Evolutionary conservation across 2,113 vertebrate genomes (phyloP).

Genomic region (Grantiella picta): DNA sequence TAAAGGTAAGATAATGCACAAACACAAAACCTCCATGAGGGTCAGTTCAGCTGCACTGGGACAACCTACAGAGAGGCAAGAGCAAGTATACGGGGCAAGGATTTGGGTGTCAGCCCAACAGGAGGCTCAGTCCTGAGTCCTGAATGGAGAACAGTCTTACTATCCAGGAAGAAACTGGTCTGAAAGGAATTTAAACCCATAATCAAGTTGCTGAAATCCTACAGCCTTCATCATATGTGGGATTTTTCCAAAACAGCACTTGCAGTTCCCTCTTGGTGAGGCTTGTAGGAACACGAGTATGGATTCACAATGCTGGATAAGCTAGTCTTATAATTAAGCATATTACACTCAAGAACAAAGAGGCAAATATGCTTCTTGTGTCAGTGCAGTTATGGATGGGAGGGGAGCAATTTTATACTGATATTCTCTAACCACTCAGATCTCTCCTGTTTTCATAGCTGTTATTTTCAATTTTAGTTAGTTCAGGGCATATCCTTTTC

Average conservation of each 20-base stretch:
- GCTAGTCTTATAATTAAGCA: background rate
- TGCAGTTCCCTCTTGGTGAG: background rate
- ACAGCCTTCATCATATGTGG: background rate
- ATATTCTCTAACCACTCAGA: background rate
- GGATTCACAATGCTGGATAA: background rate
- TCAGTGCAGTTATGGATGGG: background rate
- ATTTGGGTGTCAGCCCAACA: background rate
- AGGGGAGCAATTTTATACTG: background rate
- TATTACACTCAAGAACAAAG: background rate
- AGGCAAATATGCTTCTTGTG: background rate
- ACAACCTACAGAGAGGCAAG: background rate
- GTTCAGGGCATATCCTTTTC: conserved; percentile 6
- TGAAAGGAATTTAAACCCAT: background rate
- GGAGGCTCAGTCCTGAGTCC: background rate
- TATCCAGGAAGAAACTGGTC: background rate
- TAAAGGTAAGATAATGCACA: background rate
- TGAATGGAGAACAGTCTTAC: background rate
- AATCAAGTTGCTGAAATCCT: background rate
- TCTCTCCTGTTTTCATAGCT: background rate
- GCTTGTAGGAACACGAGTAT: background rate
- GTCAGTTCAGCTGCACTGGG: background rate
- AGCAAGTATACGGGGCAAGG: background rate
- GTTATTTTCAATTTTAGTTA: conserved; percentile 22
- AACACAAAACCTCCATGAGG: background rate
- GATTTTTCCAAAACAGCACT: background rate